Base-by-base conservation (phyloP, 2,888 invertebrate species). In the Drosophila sordidapex region DNA sequence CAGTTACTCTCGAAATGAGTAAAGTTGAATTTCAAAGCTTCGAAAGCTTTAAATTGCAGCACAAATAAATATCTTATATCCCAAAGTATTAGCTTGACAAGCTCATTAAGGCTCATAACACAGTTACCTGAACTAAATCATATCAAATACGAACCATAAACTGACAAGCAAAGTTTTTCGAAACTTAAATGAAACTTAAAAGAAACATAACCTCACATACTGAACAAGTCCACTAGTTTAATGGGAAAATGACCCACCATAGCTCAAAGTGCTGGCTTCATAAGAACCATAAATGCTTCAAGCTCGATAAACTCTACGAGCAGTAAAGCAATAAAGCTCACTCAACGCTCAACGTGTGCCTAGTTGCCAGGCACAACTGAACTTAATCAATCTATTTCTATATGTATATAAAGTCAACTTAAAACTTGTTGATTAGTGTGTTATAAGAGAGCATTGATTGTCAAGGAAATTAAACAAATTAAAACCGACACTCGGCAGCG, bases 401-500 rank as follows among this genome's bases (percentile, higher is more conserved):
- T n/a, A 21, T 21, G 13, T 29, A 18, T 5, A 10, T 21, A 36
- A 35, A 18, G 11, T 54, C 2, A 29, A 38, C 1, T 46, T 18
- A 11, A 78, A 78, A 65, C 68, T 43, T 78, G 81, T 60, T 65
- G 65, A 10, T 21, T 27, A 78, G 78, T 78, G 76, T 78, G 62
- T 13, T 66, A 58, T 69, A 54, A 49, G 77, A 80, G 66, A 65
- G 62, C 49, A 71, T 56, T 54, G 40, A 79, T 65, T 65, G 65
- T 76, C 62, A 53, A 74, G 66, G 60, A 75, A 78, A 75, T 77
- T 75, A 80, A 82, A 83, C 82, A 89, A 89, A 85, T 89, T 84
- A 80, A 84, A 78, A 77, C 89, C 85, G 89, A 89, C 85, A 84
- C 77, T 80, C 84, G 77, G 78, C 81, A 73, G 79, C 84, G 27